These are phyloP conservation scores for Cordilura impudica DNA, from an alignment of 2,888 invertebrate species.

Conservation along the genomic window DNA sequence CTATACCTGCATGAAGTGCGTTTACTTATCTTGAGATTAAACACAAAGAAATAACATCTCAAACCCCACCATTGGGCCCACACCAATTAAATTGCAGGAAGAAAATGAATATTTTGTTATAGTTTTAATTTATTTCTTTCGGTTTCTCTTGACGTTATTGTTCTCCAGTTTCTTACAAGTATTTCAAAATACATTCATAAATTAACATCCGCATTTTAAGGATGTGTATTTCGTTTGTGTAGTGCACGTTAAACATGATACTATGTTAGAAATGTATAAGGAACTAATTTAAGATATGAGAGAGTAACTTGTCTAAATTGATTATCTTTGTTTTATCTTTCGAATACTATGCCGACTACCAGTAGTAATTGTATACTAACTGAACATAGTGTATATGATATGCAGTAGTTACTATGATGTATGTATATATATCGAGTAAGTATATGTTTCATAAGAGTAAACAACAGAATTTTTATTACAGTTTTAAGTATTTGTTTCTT, in stretches of 20 bases:
- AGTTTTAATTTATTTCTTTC: neutral
- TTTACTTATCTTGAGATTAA: conserved; percentile 2
- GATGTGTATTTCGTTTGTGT: conserved; percentile 32
- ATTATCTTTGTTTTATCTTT: too few species aligned
- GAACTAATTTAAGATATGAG: too few species aligned
- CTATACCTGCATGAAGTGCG: neutral
- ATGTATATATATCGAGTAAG: neutral
- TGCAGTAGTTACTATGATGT: neutral
- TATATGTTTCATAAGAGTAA: conserved; percentile 16
- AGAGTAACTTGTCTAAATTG: too few species aligned
- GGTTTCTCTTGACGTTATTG: neutral
- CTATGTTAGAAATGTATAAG: neutral
- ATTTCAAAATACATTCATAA: conserved; percentile 28
- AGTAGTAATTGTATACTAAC: too few species aligned
- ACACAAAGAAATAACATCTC: neutral
- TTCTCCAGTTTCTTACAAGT: neutral
- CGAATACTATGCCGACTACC: too few species aligned
- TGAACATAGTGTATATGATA: neutral
- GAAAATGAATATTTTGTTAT: neutral
- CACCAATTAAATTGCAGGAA: neutral
- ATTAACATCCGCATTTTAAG: conserved; percentile 58
- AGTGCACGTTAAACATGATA: neutral
- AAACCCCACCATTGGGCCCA: neutral
- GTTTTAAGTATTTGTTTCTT: conserved; percentile 41
- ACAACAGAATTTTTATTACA: conserved; percentile 37